These are phyloP conservation scores for Poeciliopsis turrubarensis DNA, from an alignment of 2,113 vertebrate species.

Conservation along the genomic window DNA sequence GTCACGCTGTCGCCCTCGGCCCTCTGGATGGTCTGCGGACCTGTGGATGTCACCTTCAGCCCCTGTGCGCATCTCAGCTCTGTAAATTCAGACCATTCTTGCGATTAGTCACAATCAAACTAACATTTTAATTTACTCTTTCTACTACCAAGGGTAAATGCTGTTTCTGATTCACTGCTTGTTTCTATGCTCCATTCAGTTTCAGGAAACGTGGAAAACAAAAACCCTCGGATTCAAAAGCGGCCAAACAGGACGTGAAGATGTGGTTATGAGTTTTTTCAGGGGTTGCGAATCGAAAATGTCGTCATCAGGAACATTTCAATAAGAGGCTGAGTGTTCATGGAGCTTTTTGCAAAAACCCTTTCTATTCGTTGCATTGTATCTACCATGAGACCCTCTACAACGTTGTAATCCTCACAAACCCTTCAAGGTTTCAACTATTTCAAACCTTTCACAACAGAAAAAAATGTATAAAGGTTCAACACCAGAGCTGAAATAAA, in stretches of 20 bases:
- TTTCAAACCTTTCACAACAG: not conserved
- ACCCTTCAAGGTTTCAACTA: not conserved
- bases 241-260: not conserved
- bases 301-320: not conserved
- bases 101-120: constrained; percentile 3
- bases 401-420: not conserved
- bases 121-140: constrained; percentile 2
- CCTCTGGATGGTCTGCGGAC: constrained; percentile 78
- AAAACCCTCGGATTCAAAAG: not conserved
- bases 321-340: too few relatives aligned
- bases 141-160: constrained; percentile 11
- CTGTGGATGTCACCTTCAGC: constrained; percentile 67
- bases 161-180: constrained; percentile 2
- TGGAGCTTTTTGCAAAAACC: not conserved
- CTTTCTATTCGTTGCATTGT: not conserved
- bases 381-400: not conserved
- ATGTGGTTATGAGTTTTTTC: constrained; percentile 13
- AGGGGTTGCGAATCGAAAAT: not conserved
- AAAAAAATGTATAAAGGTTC: not conserved
- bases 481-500: not conserved
- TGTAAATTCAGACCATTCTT: constrained; percentile 22
- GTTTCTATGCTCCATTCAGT: not conserved
- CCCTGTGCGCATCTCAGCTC: constrained; percentile 33
- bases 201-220: not conserved
- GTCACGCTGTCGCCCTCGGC: constrained; percentile 83